Base-by-base conservation (phyloP, 35 echinoderm and acorn worm species). In the Eucidaris tribuloides region DNA sequence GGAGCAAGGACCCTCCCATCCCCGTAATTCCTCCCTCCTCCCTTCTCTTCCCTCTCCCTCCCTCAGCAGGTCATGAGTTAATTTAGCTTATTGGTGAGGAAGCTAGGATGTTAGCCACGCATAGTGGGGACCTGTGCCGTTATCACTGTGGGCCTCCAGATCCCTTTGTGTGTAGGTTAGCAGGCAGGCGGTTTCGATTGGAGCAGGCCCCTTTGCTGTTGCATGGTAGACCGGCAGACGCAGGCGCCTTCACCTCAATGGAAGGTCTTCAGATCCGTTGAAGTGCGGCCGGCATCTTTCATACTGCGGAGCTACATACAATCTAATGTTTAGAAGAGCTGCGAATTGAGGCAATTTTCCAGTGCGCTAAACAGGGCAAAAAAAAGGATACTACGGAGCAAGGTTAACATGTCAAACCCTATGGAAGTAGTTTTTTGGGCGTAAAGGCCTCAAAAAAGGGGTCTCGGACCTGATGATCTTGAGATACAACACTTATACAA, bases 261-360 rank as follows among this genome's bases (percentile, higher is more conserved):
- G 94, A 97, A n/a, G 20, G 89, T 79, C 64, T 97, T 92, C 79
- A 99, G 54, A 41, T 92, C 91, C 0, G 87, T 72, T 58, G 93
- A 99, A n/a, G n/a, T 45, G 87, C 96, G 3, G 83, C 41, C 28
- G 96, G 96, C 86, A 99, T 90, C 77, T 81, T 90, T 99, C 91
- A 58, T 99, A 99, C 46, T 89, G 91, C 35, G 34, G 55, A 48
- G 30, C 18, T 3, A 24, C 18, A 80, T 2, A 57, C 29, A 7
- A 80, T 80, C 19, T 25, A 28, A 60, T n/a, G n/a, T n/a, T n/a
- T n/a, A n/a, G n/a, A n/a, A n/a, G n/a, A n/a, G n/a, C n/a, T n/a
- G n/a, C n/a, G n/a, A n/a, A n/a, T n/a, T n/a, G n/a, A n/a, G n/a
- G n/a, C n/a, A n/a, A n/a, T n/a, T n/a, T n/a, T n/a, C n/a, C n/a